Percentiles rank a stretch among this genome's conserved stretches.
Evolutionary conservation across 2,888 invertebrate genomes (phyloP).

Genomic region (Nomada goodeniana): DNA sequence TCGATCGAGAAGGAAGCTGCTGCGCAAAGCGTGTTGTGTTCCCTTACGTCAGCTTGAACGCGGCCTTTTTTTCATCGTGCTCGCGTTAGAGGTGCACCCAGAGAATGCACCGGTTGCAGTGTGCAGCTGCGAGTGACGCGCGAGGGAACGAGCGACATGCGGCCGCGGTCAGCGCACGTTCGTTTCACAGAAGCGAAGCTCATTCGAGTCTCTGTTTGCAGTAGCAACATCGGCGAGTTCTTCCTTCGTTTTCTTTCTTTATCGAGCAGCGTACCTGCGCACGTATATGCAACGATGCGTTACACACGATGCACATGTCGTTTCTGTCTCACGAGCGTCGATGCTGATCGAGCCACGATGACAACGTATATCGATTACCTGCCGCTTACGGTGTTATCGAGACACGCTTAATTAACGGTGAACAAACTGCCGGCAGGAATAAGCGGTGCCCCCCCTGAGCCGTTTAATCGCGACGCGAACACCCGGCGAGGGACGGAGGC

Average conservation of each 20-base stretch:
- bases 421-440: constrained; percentile 63
- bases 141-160: constrained; percentile 25
- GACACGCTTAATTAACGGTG: constrained; percentile 70
- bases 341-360: constrained; percentile 59
- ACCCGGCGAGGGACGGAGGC: constrained; percentile 18
- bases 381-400: constrained; percentile 67
- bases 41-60: constrained; percentile 60
- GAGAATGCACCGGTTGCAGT: constrained; percentile 56
- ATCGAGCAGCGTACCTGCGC: constrained; percentile 12
- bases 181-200: constrained; percentile 29
- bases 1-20: constrained; percentile 49
- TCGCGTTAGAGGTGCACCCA: constrained; percentile 50
- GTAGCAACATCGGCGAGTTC: constrained; percentile 28
- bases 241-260: constrained; percentile 12
- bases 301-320: constrained; percentile 27
- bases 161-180: constrained; percentile 48
- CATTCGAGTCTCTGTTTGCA: constrained; percentile 31
- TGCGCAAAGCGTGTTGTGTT: constrained; percentile 31
- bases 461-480: constrained; percentile 55
- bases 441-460: constrained; percentile 46
- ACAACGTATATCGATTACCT: constrained; percentile 69
- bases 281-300: not conserved
- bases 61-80: constrained; percentile 52
- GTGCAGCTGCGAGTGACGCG: constrained; percentile 55
- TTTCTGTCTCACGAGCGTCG: constrained; percentile 34